Evolutionary conservation across 2,888 invertebrate genomes (phyloP), one percentile per base, ranked within the genome.

Genomic region (Platycheirus rosarum): DNA sequence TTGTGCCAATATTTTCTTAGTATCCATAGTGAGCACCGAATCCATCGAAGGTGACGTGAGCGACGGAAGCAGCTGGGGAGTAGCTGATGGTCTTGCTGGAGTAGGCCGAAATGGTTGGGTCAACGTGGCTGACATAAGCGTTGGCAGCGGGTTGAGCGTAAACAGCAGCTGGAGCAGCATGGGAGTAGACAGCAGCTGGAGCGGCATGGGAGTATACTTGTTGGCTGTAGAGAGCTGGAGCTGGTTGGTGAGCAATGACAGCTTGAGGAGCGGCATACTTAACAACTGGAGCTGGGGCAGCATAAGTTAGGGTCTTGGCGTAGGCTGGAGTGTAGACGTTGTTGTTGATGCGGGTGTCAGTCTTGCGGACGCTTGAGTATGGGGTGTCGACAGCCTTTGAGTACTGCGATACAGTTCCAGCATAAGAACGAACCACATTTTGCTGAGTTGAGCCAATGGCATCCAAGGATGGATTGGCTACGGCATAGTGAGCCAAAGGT

Each of bases 331-430:
- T 85, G 60, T 84, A 84, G 7, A 84, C 85, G 11, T 84, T 86
- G 86, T 92, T 92, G 89, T 91, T 92, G 89, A 92, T 88, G 80
- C 92, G 91, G 78, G 92, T 92, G 87, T 92, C 92, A 87, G 89
- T 90, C 89, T 92, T 92, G 85, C 92, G 92, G 32, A 93, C 92
- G 87, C 92, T 93, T 84, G 93, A 92, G 91, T 92, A 93, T 68
- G 93, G 92, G 60, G 92, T 92, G 86, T 93, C 92, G 29, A 92
- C 92, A 65, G 92, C 92, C 88, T 93, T 93, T 86, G 92, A 91
- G 90, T 92, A 91, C 87, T 91, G 91, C 68, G 93, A 93, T 3
- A 93, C 91, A 86, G 92, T 92, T 84, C 89, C 89, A 76, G 92
- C 93, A 77, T 92, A 91, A 20, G 93, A 92, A 78, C 93, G 91